Percentiles rank a stretch among this genome's conserved stretches.
phyloP scores from a whole-genome alignment of 2,888 invertebrate genomes.

The Trypoxylon attenuatum region DNA sequence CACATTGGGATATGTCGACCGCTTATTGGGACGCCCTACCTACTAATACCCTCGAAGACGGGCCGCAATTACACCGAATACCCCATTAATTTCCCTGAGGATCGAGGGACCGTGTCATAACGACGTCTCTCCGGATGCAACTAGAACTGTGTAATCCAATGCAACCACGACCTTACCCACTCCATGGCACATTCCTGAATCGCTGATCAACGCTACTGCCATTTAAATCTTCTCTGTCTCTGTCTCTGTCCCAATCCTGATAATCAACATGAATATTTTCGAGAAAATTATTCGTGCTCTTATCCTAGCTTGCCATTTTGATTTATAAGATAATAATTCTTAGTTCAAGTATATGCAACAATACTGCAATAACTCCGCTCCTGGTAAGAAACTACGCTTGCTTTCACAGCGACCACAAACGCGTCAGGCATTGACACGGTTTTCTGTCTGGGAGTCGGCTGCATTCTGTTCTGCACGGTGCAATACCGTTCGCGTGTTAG shows the following conservation, averaged over 20 bases:
- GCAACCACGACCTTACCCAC: background rate
- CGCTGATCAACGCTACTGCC: no score
- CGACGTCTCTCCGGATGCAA: background rate
- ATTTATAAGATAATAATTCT: no score
- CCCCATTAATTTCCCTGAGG: background rate
- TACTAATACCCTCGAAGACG: background rate
- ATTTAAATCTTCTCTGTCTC: no score
- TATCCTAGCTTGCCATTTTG: no score
- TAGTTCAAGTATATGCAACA: no score
- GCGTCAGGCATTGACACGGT: conserved; percentile 52
- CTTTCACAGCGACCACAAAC: conserved; percentile 32
- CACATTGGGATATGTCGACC: background rate
- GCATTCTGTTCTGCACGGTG: conserved; percentile 12
- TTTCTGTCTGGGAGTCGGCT: conserved; percentile 25
- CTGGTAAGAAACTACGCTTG: no score
- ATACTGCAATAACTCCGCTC: conserved; percentile 14
- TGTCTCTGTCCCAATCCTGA: no score
- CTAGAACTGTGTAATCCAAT: background rate
- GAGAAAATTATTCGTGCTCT: no score
- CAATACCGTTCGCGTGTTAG: conserved; percentile 1
- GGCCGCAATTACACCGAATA: no score
- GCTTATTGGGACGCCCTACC: background rate
- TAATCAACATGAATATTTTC: no score
- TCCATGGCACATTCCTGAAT: no score
- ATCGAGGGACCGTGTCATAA: background rate